These are phyloP conservation scores for Drosophila yooni DNA, from an alignment of 2,888 invertebrate genomes.

Conservation along the genomic window DNA sequence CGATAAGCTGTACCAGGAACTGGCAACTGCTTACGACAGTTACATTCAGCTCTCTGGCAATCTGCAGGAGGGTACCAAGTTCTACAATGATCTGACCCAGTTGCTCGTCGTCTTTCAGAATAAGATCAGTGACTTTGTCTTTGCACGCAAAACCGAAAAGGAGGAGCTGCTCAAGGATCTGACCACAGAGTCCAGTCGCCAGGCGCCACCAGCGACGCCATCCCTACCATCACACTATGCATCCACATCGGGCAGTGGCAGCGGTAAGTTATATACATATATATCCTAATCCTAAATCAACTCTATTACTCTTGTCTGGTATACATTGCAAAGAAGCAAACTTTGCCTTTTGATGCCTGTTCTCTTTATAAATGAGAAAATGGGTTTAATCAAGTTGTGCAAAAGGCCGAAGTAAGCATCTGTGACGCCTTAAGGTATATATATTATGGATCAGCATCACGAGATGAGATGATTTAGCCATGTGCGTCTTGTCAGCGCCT, in stretches of 20 bases:
- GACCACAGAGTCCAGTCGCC: slow-evolving; percentile 91
- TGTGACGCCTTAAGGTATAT: not conserved
- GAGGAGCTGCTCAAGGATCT: slow-evolving; percentile 98
- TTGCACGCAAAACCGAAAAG: slow-evolving; percentile 99
- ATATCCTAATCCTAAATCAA: not conserved
- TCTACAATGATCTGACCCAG: slow-evolving; percentile 97
- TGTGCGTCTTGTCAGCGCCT: not conserved
- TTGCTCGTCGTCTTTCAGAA: slow-evolving; percentile 97
- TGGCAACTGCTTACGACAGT: slow-evolving; percentile 96
- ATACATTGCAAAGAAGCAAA: not conserved
- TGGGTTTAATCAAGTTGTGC: not conserved
- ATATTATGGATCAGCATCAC: not conserved
- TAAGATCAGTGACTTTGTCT: slow-evolving; percentile 98
- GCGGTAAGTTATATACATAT: slow-evolving; percentile 56
- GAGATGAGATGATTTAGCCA: not conserved
- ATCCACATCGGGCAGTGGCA: slow-evolving; percentile 83
- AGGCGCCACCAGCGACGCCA: slow-evolving; percentile 86
- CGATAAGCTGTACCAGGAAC: slow-evolving; percentile 92
- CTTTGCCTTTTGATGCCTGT: not conserved
- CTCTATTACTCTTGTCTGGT: not conserved
- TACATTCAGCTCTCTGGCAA: slow-evolving; percentile 96
- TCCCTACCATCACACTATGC: slow-evolving; percentile 87
- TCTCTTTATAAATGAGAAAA: no score
- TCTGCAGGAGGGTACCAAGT: slow-evolving; percentile 97
- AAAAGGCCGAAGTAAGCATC: no score